Percentiles rank a stretch among this genome's conserved stretches.
phyloP scores from a whole-genome alignment of 2,113 vertebrate species.

The Axis porcinus region DNA sequence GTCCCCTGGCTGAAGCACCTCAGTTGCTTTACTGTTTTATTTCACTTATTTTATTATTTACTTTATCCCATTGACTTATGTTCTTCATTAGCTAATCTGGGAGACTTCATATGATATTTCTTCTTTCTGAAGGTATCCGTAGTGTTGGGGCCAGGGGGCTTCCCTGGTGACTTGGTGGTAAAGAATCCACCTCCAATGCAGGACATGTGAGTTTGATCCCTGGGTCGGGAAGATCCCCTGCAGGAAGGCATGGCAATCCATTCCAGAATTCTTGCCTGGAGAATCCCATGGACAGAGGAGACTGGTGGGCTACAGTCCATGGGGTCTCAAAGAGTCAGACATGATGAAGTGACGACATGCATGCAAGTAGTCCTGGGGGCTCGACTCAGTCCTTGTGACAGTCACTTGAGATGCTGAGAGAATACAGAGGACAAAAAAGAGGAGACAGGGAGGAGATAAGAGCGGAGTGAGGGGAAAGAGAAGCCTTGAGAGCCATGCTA shows the following conservation, averaged over 20 bases:
- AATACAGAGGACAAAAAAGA: background rate
- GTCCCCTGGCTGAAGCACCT: background rate
- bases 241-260: background rate
- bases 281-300: background rate
- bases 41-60: background rate
- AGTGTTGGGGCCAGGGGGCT: background rate
- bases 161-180: background rate
- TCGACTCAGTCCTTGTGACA: background rate
- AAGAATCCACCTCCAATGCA: background rate
- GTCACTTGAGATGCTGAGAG: background rate
- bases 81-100: background rate
- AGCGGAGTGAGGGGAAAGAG: too few relatives aligned
- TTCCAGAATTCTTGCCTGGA: background rate
- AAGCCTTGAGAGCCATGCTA: background rate
- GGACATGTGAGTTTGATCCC: background rate
- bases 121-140: background rate
- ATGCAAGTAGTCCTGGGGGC: background rate
- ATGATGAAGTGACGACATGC: background rate
- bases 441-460: background rate
- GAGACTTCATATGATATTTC: background rate
- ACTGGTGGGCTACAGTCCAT: rapidly evolving
- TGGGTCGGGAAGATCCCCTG: background rate
- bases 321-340: background rate
- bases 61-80: background rate
- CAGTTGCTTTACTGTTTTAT: background rate